Percentiles rank a stretch among this genome's conserved stretches.
phyloP scores from a whole-genome alignment of 1,140 invertebrate genomes.

The Lamellibrachia luymesi region DNA sequence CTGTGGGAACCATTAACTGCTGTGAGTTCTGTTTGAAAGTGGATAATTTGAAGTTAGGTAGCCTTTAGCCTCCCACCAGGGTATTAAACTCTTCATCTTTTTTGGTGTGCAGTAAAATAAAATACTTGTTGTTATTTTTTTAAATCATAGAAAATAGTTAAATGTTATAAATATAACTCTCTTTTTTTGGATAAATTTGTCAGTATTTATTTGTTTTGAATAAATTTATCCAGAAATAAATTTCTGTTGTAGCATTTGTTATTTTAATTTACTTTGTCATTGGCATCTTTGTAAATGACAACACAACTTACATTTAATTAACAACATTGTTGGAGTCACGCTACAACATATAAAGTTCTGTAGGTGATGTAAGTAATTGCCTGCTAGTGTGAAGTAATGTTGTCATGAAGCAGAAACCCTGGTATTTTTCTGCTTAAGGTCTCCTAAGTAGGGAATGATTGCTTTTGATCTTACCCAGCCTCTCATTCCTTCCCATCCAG shows the following conservation, averaged over 20 bases:
- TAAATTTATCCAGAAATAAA: neutral
- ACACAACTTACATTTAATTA: neutral
- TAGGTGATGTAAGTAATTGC: neutral
- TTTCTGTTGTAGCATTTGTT: neutral
- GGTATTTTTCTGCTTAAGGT: neutral
- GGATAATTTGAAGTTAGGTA: neutral
- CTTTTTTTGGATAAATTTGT: neutral
- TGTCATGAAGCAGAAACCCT: neutral
- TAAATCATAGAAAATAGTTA: neutral
- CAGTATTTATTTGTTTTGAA: neutral
- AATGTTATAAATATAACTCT: neutral
- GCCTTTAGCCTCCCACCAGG: neutral
- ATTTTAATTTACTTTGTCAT: neutral
- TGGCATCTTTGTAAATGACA: neutral
- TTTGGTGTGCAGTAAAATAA: neutral
- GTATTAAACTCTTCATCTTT: neutral
- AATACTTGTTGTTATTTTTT: neutral
- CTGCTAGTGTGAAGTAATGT: neutral
- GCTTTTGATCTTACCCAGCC: neutral
- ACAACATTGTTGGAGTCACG: neutral
- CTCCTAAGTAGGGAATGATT: neutral
- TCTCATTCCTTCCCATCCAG: neutral
- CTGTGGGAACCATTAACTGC: constrained; percentile 3
- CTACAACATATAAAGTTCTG: neutral
- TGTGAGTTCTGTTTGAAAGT: neutral